A percentile compares a stretch with the other conserved stretches of the same genome.
phyloP scores from a whole-genome alignment of 2,797 vertebrate species.

The Rhynchonycteris naso region DNA sequence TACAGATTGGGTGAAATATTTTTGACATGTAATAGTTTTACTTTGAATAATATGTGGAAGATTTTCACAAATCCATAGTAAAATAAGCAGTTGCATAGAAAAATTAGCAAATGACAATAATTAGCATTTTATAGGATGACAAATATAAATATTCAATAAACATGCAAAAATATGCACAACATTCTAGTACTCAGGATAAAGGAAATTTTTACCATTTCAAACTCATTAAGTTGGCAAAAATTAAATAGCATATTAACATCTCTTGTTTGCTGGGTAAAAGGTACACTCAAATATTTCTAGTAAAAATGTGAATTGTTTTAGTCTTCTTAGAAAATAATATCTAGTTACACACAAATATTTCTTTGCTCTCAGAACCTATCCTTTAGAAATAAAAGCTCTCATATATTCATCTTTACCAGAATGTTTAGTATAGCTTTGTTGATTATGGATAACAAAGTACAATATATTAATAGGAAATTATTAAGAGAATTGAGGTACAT shows the following conservation, averaged over 20 bases:
- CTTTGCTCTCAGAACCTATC: background rate
- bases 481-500: background rate
- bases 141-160: background rate
- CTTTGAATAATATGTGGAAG: background rate
- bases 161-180: background rate
- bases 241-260: background rate
- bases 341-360: background rate
- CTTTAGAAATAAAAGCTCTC: background rate
- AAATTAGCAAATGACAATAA: slow-evolving; percentile 25
- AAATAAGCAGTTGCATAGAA: background rate
- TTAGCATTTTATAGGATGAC: background rate
- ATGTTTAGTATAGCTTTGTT: background rate
- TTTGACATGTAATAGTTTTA: background rate
- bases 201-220: slow-evolving; percentile 35
- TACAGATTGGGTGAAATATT: background rate
- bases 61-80: background rate
- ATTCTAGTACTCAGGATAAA: background rate
- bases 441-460: background rate
- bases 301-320: slow-evolving; percentile 2
- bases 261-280: background rate
- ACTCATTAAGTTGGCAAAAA: background rate
- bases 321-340: slow-evolving; percentile 10
- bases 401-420: background rate
- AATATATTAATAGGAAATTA: background rate
- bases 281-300: background rate